Evolutionary conservation across 2,797 vertebrate species (phyloP).

Genomic region (Eremophila alpestris): DNA sequence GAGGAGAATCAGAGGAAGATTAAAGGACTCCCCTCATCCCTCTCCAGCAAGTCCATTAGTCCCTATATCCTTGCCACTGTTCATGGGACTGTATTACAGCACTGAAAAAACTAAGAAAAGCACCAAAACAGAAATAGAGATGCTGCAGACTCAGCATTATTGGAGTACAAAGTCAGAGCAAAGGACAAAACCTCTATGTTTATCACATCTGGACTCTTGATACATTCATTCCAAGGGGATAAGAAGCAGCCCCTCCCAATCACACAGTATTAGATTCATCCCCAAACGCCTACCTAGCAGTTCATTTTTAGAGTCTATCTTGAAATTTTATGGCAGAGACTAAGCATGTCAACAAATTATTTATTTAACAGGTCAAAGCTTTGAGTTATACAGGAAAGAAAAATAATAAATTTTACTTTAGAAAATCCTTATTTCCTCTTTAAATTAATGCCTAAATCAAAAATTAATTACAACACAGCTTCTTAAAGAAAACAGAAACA

Average conservation of each 20-base stretch:
- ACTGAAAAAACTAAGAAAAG: background rate
- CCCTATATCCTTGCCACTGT: background rate
- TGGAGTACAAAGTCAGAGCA: background rate
- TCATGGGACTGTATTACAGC: background rate
- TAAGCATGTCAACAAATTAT: background rate
- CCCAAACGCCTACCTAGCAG: background rate
- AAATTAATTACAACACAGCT: background rate
- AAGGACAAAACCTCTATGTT: background rate
- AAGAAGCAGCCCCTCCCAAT: background rate
- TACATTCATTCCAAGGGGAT: background rate
- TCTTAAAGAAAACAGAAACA: background rate
- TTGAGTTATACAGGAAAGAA: background rate
- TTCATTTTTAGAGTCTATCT: background rate
- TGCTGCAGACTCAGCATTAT: background rate
- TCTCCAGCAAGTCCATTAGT: background rate
- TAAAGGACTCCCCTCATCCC: background rate
- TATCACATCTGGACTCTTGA: background rate
- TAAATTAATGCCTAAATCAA: background rate
- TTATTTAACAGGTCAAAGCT: background rate
- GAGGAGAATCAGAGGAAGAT: background rate
- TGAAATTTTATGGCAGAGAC: background rate
- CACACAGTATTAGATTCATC: background rate
- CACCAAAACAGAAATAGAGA: background rate
- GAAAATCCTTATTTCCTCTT: background rate
- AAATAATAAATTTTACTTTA: background rate